phyloP scores from a whole-genome alignment of 2,113 vertebrate species.

The Amphiprion percula region DNA sequence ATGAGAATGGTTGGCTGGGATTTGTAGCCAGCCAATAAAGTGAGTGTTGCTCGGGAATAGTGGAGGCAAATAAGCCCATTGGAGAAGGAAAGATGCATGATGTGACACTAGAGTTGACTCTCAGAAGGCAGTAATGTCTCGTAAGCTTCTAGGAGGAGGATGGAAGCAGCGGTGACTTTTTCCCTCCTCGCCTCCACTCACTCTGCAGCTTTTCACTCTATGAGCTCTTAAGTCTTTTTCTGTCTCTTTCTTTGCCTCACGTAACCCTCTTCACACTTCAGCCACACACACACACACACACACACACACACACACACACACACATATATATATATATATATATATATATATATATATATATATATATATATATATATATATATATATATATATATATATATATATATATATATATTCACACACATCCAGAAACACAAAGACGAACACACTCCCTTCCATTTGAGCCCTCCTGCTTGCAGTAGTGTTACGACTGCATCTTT shows the following conservation, averaged over 20 bases:
- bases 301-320: not conserved
- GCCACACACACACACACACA: constrained; percentile 39
- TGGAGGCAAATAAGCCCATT: constrained; percentile 8
- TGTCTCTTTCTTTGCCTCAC: constrained; percentile 55
- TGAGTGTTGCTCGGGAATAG: not conserved
- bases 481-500: constrained; percentile 59
- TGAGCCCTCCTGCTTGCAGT: constrained; percentile 67
- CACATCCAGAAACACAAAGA: constrained; percentile 7
- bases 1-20: not conserved
- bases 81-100: constrained; percentile 24
- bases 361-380: too few species aligned
- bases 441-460: constrained; percentile 47
- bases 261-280: constrained; percentile 69
- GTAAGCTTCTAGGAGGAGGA: constrained; percentile 18
- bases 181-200: constrained; percentile 29
- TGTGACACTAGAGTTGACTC: constrained; percentile 38
- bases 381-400: not conserved
- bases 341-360: not conserved
- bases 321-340: not conserved
- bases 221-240: constrained; percentile 69
- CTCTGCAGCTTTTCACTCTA: constrained; percentile 47
- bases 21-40: constrained; percentile 10
- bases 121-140: constrained; percentile 31
- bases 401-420: not conserved
- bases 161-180: constrained; percentile 35